Conservation (phyloP, 2,113 vertebrate species). For the Indri indri region DNA sequence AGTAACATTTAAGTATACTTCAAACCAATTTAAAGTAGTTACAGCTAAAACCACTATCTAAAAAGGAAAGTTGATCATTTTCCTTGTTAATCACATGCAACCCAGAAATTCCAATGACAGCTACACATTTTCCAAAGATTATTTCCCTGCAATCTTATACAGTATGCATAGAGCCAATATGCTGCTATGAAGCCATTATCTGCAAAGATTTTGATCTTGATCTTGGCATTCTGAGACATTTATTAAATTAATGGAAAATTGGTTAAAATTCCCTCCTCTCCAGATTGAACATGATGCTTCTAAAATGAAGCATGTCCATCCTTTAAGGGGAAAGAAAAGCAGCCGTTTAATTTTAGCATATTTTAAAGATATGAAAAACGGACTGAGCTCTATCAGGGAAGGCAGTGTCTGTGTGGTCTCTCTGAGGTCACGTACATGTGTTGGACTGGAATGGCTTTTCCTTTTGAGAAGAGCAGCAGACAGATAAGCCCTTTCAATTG, state of each 20-base stretch:
- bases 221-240: constrained; percentile 44
- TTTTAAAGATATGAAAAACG: constrained; percentile 46
- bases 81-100: background rate
- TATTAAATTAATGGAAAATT: constrained; percentile 56
- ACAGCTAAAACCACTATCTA: background rate
- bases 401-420: background rate
- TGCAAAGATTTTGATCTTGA: constrained; percentile 24
- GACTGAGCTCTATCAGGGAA: background rate
- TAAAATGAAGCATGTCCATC: constrained; percentile 42
- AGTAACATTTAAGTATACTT: background rate
- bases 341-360: constrained; percentile 42
- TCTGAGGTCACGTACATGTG: background rate
- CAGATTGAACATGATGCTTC: background rate
- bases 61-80: background rate
- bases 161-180: background rate
- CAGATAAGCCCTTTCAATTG: background rate
- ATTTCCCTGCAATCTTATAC: background rate
- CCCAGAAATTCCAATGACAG: background rate
- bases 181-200: background rate
- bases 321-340: background rate
- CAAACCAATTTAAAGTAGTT: background rate
- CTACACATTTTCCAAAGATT: background rate
- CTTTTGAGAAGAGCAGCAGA: background rate
- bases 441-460: constrained; percentile 13
- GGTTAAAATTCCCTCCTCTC: constrained; percentile 48